Evolutionary conservation across 1,140 invertebrate genomes (phyloP), one percentile per base, ranked within the genome.

Genomic region (Galendromus occidentalis): DNA sequence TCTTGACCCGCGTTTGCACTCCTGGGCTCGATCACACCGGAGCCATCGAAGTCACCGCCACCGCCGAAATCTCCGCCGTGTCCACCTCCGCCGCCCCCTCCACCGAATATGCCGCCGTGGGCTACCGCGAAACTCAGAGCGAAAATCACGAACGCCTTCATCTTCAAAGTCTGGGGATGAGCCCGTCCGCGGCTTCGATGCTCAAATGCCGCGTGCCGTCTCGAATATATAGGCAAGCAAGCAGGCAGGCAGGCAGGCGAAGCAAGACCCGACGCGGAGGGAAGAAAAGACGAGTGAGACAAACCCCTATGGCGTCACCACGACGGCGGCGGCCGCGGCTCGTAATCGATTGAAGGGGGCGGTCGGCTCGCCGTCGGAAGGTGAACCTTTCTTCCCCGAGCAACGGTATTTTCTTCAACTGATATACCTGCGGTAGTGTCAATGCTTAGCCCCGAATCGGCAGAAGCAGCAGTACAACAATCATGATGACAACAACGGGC

Each of bases 281-380:
- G 20, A 25, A 59, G 51, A 59, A 17, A 25, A 59, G 51, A 14
- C 2, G 22, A 59, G 14, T 28, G 45, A 39, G 45, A 28, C 45
- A 47, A 47, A 47, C 45, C 45, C 51, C 22, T 20, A 33, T 59
- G 51, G 51, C 51, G 51, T 59, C 51, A 59, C 51, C 17, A 29
- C 51, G 22, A 22, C 51, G 25, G 14, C 51, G n/a, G n/a, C n/a
- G n/a, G 42, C 20, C 45, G 45, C 0, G 4, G 45, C 18, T 25
- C 20, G 51, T 29, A 59, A 25, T n/a, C 51, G 14, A 25, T 25
- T 14, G 22, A 59, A 59, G 14, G 33, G 33, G 33, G 33, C 33
- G 33, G 33, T 39, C 33, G 33, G 33, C 33, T 9, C 33, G 33
- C 33, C 33, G 33, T 39, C 4, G 9, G 33, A 39, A 39, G 33